A percentile compares a stretch with the other conserved stretches of the same genome.
phyloP scores from a whole-genome alignment of 2,797 vertebrate genomes.

The Amblyopsis hoosieri region DNA sequence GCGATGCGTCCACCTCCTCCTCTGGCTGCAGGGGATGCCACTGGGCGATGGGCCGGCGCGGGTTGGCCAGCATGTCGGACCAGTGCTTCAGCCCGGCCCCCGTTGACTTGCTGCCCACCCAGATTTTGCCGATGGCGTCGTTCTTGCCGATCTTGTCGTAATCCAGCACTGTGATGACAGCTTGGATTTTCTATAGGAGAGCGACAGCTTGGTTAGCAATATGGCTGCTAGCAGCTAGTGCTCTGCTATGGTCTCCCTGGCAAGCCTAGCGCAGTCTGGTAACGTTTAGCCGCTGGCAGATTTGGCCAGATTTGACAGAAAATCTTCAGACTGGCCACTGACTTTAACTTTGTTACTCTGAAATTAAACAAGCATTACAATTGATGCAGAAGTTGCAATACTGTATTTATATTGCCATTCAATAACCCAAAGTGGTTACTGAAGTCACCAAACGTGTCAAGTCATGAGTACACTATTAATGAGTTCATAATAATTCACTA shows the following conservation, averaged over 20 bases:
- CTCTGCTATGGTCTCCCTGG: background rate
- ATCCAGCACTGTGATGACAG: constrained; percentile 96
- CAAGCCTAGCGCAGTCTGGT: too few species aligned
- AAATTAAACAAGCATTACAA: too few species aligned
- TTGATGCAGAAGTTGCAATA: too few species aligned
- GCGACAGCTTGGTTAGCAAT: background rate
- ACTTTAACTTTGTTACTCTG: too few species aligned
- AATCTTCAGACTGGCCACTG: too few species aligned
- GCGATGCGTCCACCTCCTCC: constrained; percentile 89
- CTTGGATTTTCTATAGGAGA: constrained; percentile 89
- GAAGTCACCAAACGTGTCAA: too few species aligned
- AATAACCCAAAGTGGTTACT: too few species aligned
- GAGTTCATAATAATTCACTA: too few species aligned
- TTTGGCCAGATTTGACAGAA: background rate
- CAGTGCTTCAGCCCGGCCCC: constrained; percentile 96
- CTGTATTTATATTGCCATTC: too few species aligned
- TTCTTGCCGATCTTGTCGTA: constrained; percentile 99
- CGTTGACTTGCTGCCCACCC: constrained; percentile 87
- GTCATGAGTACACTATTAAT: too few species aligned
- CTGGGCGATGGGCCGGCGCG: constrained; percentile 94
- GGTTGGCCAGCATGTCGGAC: constrained; percentile 98
- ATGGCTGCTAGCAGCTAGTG: too few species aligned
- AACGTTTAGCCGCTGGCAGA: background rate
- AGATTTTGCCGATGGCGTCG: constrained; percentile 96
- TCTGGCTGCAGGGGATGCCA: constrained; percentile 98